Evolutionary conservation across 2,888 invertebrate genomes (phyloP).

Genomic region (Idaea dimidiata): DNA sequence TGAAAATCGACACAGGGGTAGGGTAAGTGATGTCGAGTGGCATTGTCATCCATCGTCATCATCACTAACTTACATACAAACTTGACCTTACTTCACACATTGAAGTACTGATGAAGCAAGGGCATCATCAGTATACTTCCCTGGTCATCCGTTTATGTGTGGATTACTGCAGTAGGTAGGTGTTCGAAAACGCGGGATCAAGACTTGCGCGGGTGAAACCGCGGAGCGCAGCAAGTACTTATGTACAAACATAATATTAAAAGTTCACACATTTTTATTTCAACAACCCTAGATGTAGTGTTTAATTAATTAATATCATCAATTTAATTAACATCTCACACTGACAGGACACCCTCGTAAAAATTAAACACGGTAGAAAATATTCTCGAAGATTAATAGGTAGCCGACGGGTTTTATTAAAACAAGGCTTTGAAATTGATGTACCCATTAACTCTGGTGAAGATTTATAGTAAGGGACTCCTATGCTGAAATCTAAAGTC

Average conservation of each 20-base stretch:
- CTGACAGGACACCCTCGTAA: constrained; percentile 8
- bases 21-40: no score
- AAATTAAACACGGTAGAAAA: constrained; percentile 24
- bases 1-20: no score
- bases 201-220: no score
- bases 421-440: constrained; percentile 47
- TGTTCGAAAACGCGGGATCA: no score
- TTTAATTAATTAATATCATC: constrained; percentile 19
- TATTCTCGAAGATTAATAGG: constrained; percentile 44
- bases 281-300: not conserved
- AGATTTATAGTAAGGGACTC: constrained; percentile 44
- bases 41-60: no score
- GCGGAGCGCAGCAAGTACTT: no score
- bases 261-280: not conserved
- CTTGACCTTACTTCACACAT: no score
- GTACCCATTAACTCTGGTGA: constrained; percentile 38
- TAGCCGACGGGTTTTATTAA: constrained; percentile 36
- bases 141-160: no score
- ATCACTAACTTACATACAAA: no score
- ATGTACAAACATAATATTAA: constrained; percentile 1
- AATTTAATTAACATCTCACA: constrained; percentile 13
- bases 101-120: no score
- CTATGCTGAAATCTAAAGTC: constrained; percentile 13
- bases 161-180: no score
- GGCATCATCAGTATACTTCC: no score